phyloP scores from a whole-genome alignment of 2,888 invertebrate genomes.

The Pyrocoelia pectoralis region DNA sequence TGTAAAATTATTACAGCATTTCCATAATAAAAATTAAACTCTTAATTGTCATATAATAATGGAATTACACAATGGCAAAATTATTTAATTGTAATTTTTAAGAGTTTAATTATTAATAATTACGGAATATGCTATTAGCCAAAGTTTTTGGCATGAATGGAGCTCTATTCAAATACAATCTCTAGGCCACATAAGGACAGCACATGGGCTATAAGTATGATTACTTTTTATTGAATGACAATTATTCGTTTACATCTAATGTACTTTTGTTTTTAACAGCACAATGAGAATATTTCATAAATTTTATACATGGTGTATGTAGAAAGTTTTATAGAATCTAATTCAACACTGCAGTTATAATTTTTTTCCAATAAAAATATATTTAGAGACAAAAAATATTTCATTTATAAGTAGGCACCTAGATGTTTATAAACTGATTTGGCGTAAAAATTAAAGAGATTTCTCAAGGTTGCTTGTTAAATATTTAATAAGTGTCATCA shows the following conservation, averaged over 20 bases:
- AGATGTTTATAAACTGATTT: not conserved
- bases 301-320: not conserved
- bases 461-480: too few relatives aligned
- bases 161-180: constrained; percentile 2
- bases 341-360: constrained; percentile 1
- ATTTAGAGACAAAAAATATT: not conserved
- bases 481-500: too few relatives aligned
- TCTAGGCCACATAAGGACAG: constrained; percentile 12
- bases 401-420: constrained; percentile 1
- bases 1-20: constrained; percentile 12
- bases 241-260: constrained; percentile 4
- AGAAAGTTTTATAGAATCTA: not conserved
- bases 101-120: not conserved
- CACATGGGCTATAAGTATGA: constrained; percentile 7
- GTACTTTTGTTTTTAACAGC: constrained; percentile 8
- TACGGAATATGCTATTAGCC: not conserved
- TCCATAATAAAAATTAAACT: constrained; percentile 8
- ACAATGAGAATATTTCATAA: not conserved
- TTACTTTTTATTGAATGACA: constrained; percentile 6
- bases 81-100: not conserved
- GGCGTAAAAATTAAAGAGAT: not conserved
- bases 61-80: not conserved
- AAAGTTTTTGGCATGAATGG: constrained; percentile 4
- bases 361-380: not conserved
- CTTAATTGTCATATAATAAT: not conserved